Conservation (phyloP, 2,113 vertebrate species). For the Ramphastos sulfuratus region DNA sequence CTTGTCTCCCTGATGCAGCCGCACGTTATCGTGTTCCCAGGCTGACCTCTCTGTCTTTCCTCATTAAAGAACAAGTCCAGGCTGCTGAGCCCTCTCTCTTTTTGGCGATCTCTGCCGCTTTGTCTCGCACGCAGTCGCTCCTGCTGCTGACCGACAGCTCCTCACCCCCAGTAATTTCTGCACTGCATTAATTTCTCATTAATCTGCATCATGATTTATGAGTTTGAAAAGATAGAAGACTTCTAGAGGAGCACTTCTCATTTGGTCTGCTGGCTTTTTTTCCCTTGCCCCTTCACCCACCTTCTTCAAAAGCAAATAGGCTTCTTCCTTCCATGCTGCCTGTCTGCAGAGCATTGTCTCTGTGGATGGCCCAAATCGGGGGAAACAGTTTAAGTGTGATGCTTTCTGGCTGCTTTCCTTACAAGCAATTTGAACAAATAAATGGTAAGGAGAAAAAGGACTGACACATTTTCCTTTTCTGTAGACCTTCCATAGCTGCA, state of each 20-base stretch:
- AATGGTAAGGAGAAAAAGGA: neutral
- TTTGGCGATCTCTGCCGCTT: conserved; percentile 18
- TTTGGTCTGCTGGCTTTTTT: conserved; percentile 20
- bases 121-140: neutral
- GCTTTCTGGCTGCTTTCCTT: neutral
- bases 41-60: conserved; percentile 30
- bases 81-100: conserved; percentile 4
- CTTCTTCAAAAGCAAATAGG: neutral
- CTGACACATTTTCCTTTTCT: neutral
- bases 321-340: neutral
- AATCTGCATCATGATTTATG: conserved; percentile 59
- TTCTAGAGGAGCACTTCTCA: conserved; percentile 14
- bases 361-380: neutral
- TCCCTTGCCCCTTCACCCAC: neutral
- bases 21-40: neutral
- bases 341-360: neutral
- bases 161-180: conserved; percentile 52
- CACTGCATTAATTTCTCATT: conserved; percentile 66
- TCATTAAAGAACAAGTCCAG: conserved; percentile 40
- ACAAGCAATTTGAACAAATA: neutral
- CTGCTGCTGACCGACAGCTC: conserved; percentile 54
- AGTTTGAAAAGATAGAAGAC: conserved; percentile 49
- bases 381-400: neutral
- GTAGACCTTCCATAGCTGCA: neutral
- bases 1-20: conserved; percentile 27